Percentiles rank a stretch among this genome's conserved stretches.
Conservation (phyloP, 53 echinoderm and acorn worm genomes). For the Astropecten irregularis region DNA sequence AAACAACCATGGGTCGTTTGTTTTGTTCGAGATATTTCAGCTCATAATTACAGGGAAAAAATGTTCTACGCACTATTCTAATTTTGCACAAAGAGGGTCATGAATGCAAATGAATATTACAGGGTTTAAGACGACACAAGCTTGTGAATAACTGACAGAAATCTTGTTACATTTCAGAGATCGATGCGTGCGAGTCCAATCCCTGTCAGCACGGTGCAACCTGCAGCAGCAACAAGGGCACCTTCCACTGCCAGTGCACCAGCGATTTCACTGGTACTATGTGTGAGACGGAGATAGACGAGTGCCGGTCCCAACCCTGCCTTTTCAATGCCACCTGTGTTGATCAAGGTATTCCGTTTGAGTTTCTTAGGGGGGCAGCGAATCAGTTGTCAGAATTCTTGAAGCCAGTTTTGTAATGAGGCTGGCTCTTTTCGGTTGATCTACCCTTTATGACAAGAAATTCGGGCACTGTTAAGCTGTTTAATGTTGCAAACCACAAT, state of each 20-base stretch:
- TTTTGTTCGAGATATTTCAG: too few species aligned
- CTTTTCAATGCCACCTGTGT: conserved; percentile 42
- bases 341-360: conserved; percentile 38
- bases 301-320: conserved; percentile 47
- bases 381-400: too few species aligned
- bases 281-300: conserved; percentile 51
- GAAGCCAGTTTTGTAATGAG: background rate
- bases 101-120: too few species aligned
- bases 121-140: too few species aligned
- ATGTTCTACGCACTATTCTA: too few species aligned
- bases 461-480: too few species aligned
- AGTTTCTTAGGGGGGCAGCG: background rate
- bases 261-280: conserved; percentile 44
- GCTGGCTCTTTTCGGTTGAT: background rate
- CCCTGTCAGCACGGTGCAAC: conserved; percentile 34
- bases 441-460: background rate
- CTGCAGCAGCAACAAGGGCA: conserved; percentile 17
- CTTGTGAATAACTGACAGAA: too few species aligned
- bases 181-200: conserved; percentile 39
- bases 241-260: conserved; percentile 30
- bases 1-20: too few species aligned
- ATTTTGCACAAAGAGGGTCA: too few species aligned
- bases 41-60: too few species aligned
- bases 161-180: conserved; percentile 15
- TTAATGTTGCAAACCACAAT: too few species aligned